These are phyloP conservation scores for Piscicola geometra DNA, from an alignment of 2,888 invertebrate genomes.

Conservation along the genomic window DNA sequence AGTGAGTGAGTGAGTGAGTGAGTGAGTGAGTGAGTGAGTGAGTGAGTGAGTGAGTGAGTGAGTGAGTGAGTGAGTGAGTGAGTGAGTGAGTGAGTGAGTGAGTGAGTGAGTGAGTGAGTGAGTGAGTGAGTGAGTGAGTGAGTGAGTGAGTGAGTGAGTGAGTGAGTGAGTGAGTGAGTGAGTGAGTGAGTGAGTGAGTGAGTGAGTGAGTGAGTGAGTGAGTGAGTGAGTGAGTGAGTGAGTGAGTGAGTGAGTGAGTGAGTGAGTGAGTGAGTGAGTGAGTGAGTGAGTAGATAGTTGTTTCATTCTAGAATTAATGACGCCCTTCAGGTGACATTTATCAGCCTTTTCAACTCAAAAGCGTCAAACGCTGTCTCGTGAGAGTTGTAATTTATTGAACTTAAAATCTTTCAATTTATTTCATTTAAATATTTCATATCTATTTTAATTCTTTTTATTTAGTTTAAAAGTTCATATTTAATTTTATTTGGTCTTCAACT, in stretches of 20 bases:
- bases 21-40: slow-evolving; percentile 32
- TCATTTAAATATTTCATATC: no score
- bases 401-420: no score
- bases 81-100: slow-evolving; percentile 36
- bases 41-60: slow-evolving; percentile 31
- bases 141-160: slow-evolving; percentile 37
- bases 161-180: slow-evolving; percentile 36
- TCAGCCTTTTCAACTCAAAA: no score
- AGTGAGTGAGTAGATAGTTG: slow-evolving; percentile 31
- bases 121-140: slow-evolving; percentile 36
- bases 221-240: slow-evolving; percentile 38
- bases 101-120: slow-evolving; percentile 36
- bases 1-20: slow-evolving; percentile 29
- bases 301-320: background rate
- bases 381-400: no score
- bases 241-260: slow-evolving; percentile 38
- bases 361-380: no score
- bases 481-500: no score
- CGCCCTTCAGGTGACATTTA: background rate
- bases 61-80: slow-evolving; percentile 33
- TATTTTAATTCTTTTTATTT: no score
- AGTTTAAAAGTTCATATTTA: no score
- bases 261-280: slow-evolving; percentile 39
- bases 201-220: slow-evolving; percentile 37
- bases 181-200: slow-evolving; percentile 32